Percentiles rank a stretch among this genome's conserved stretches.
Evolutionary conservation across 2,113 vertebrate genomes (phyloP).

Genomic region (Tychaedon coryphoeus): DNA sequence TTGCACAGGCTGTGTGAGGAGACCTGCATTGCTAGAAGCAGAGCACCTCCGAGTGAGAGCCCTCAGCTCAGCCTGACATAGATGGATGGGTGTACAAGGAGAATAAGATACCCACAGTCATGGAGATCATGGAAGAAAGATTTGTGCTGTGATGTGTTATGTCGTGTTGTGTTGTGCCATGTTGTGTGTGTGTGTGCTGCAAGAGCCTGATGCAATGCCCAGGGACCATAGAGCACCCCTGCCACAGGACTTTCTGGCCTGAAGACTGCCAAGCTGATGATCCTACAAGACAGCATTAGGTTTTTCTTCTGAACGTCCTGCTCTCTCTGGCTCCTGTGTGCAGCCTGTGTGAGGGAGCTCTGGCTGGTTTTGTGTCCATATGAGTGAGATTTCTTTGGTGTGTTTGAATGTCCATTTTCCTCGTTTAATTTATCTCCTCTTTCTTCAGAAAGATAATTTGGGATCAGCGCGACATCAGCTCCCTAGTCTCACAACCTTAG

Average conservation of each 20-base stretch:
- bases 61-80: background rate
- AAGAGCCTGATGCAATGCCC: background rate
- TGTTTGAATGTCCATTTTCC: constrained; percentile 40
- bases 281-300: background rate
- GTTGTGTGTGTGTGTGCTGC: background rate
- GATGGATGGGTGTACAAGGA: background rate
- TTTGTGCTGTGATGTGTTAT: background rate
- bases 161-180: background rate
- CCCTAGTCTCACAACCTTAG: constrained; percentile 41
- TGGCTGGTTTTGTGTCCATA: background rate
- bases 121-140: background rate
- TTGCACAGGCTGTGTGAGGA: background rate
- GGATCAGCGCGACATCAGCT: constrained; percentile 51
- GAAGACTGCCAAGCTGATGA: background rate
- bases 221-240: background rate
- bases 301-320: background rate
- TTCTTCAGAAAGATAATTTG: constrained; percentile 65
- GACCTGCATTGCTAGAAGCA: background rate
- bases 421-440: constrained; percentile 67
- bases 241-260: background rate
- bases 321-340: background rate
- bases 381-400: constrained; percentile 3
- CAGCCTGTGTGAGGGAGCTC: background rate
- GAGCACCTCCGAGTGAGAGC: background rate
- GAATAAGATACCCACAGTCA: background rate